Conservation (phyloP, 2,888 invertebrate species). For the Tanytarsus gracilentus region DNA sequence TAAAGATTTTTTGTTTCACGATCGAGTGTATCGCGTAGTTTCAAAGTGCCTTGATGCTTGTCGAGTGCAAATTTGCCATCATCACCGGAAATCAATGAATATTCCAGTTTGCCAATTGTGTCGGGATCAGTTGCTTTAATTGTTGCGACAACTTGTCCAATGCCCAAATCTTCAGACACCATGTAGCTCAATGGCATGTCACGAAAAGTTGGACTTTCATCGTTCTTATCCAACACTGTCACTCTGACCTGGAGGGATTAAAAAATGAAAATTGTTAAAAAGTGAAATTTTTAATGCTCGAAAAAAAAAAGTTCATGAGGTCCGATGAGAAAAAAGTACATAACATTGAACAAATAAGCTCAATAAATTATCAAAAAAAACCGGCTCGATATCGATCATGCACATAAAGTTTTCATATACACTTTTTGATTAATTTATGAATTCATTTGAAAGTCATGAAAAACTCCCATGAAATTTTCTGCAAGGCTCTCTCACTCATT, state of each 20-base stretch:
- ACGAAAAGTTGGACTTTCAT: conserved; percentile 85
- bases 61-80: conserved; percentile 65
- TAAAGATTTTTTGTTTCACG: conserved; percentile 73
- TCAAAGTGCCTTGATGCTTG: conserved; percentile 59
- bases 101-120: conserved; percentile 66
- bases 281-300: not conserved
- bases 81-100: conserved; percentile 59
- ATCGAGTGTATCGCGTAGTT: conserved; percentile 70
- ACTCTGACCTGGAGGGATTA: conserved; percentile 61
- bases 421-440: conserved; percentile 25
- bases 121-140: conserved; percentile 78
- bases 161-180: conserved; percentile 77
- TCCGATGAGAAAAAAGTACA: not conserved
- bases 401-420: not conserved
- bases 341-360: conserved; percentile 3
- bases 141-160: conserved; percentile 67
- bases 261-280: not conserved
- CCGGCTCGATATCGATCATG: conserved; percentile 20
- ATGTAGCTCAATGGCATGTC: conserved; percentile 61
- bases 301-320: not conserved
- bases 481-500: not conserved
- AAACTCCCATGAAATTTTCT: conserved; percentile 18
- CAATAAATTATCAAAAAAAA: conserved; percentile 10
- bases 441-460: conserved; percentile 27
- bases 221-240: conserved; percentile 81